Base-by-base conservation (phyloP, 2,113 vertebrate species). In the Microtus ochrogaster region DNA sequence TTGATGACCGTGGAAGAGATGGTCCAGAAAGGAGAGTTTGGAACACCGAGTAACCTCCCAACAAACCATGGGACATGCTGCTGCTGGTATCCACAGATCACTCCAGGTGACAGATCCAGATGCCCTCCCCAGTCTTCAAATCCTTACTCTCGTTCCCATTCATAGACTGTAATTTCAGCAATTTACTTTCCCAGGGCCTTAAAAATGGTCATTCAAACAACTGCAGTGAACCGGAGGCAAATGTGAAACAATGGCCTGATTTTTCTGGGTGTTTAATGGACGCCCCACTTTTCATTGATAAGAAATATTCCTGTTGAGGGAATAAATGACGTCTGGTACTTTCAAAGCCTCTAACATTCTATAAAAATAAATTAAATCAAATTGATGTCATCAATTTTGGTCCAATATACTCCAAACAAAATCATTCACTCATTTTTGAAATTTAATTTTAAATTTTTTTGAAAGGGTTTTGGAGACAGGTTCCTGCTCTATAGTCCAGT, bases 331-430 rank as follows among this genome's bases (percentile, higher is more conserved):
- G 6, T 55, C 66, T 30, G 10, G 33, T 33, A 83, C 28, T 94
- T 94, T 83, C 79, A 92, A 74, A 81, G 76, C 1, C 21, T 70
- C 52, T 87, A 89, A 77, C 66, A 83, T 88, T 92, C 39, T 61
- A 90, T 26, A 84, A 79, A 78, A 90, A 79, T 73, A 89, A 68
- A 68, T 7, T 68, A 68, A 94, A 70, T 22, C 39, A 72, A 74
- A 16, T 63, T 11, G 47, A 41, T 28, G 33, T 41, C 30, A 55
- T 49, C 68, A 70, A 21, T 63, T 90, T n/a, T 81, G 93, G 47
- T 74, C 93, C 28, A 78, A 39, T 12, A 41, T 2, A 73, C 63
- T 30, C 66, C 24, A 12, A 94, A 87, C 6, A 49, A 47, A 94
- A 86, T 44, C 79, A 52, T 8, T 58, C 55, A 28, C 24, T 65